Evolutionary conservation across 2,888 invertebrate species (phyloP), one percentile per base, ranked within the genome.

Genomic region (Molanna angustata): DNA sequence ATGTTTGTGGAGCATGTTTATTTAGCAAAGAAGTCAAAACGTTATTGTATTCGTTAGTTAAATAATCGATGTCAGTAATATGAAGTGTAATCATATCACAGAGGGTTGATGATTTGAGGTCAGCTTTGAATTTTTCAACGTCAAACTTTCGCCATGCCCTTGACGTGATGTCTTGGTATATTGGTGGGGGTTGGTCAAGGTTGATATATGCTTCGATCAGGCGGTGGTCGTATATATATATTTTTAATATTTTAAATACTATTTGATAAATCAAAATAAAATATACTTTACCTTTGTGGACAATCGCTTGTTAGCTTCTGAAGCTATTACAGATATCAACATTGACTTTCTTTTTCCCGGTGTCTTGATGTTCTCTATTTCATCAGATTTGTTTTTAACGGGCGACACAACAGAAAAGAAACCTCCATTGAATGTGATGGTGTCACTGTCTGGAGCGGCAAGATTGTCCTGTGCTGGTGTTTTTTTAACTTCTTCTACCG

Each of bases 341-440:
- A 76, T 50, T 7, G 60, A 67, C 17, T 50, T 49, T 18, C 54
- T 53, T 22, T 14, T 45, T 1, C 61, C 58, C 3, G 65, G 47
- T 14, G 50, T 45, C 2, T 63, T 62, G 2, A 64, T 60, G 50
- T 48, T 49, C 2, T 61, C 27, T 1, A 59, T n/a, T 3, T 45
- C 35, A 39, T 51, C 58, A 2, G 65, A 64, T 6, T 64, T 60
- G 16, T 46, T 43, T 11, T 68, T 69, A n/a, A 72, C 66, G 2
- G 76, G 77, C 0, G 76, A 76, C 32, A 60, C 61, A 33, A 76
- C 70, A 52, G 63, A 60, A 67, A 76, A 76, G 67, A 76, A 78
- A 0, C 76, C 76, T 0, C 70, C 76, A 11, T 76, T 72, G 58
- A 77, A 76, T 0, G 71, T 71, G 61, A 72, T 71, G 2, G 41